Evolutionary conservation across 2,113 vertebrate species (phyloP).

Genomic region (Morone chrysops): DNA sequence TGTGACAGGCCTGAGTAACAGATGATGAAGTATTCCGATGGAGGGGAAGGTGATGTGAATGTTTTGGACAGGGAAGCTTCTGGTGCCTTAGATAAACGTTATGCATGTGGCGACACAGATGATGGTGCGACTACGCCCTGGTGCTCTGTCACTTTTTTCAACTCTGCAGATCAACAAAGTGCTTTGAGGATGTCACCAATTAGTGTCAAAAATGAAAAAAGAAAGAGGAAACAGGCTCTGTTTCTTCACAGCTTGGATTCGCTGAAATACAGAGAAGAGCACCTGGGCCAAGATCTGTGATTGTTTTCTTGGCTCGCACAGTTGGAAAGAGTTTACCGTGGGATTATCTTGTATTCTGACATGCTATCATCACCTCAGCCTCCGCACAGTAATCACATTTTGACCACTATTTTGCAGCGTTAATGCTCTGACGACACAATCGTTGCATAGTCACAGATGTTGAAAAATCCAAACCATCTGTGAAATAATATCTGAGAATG

Average conservation of each 20-base stretch:
- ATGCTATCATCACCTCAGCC: constrained; percentile 53
- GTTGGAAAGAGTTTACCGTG: constrained; percentile 53
- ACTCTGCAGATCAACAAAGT: background rate
- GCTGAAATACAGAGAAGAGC: constrained; percentile 11
- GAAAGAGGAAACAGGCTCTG: constrained; percentile 17
- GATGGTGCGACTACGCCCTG: background rate
- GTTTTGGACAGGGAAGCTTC: constrained; percentile 30
- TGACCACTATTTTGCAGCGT: constrained; percentile 47
- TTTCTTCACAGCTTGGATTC: constrained; percentile 25
- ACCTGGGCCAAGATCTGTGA: constrained; percentile 48
- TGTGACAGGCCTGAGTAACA: constrained; percentile 48
- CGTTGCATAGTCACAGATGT: constrained; percentile 23
- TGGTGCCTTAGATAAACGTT: constrained; percentile 20
- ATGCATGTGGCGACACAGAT: background rate
- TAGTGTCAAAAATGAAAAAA: constrained; percentile 33
- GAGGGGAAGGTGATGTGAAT: constrained; percentile 26
- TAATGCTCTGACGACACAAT: constrained; percentile 33
- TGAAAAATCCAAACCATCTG: constrained; percentile 51
- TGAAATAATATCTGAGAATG: constrained; percentile 37
- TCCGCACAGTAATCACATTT: constrained; percentile 53
- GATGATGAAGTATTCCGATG: constrained; percentile 31
- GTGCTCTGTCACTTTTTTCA: constrained; percentile 36
- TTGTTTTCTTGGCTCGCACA: constrained; percentile 50
- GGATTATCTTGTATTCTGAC: constrained; percentile 48
- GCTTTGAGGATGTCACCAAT: constrained; percentile 31